phyloP scores from a whole-genome alignment of 2,888 invertebrate genomes.

The Pyrocoelia pectoralis region DNA sequence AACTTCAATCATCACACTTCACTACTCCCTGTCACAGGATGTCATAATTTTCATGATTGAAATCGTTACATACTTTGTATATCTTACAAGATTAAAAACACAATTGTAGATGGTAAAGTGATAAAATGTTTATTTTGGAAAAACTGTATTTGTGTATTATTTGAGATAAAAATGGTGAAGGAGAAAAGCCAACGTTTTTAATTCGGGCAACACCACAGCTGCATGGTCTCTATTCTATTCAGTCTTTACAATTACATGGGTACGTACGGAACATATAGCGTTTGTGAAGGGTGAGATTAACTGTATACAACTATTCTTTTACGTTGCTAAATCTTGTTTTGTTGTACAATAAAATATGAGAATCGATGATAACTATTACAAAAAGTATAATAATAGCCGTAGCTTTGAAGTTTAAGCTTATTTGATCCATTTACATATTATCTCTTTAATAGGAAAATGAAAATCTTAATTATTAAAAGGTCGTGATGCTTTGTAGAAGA shows the following conservation, averaged over 20 bases:
- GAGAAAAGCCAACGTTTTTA: constrained; percentile 23
- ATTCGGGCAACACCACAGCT: constrained; percentile 45
- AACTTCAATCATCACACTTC: constrained; percentile 33
- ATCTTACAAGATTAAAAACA: not conserved
- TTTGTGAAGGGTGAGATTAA: constrained; percentile 14
- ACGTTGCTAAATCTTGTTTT: not conserved
- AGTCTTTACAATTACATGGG: constrained; percentile 48
- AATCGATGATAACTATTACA: not conserved
- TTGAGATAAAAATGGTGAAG: constrained; percentile 2
- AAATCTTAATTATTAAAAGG: too few relatives aligned
- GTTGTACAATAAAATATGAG: not conserved
- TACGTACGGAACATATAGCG: constrained; percentile 4
- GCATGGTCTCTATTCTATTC: constrained; percentile 47
- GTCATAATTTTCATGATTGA: constrained; percentile 30
- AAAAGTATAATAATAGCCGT: not conserved
- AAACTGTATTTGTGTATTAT: constrained; percentile 1
- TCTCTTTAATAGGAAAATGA: too few relatives aligned
- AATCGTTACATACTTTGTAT: not conserved
- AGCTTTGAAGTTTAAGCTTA: not conserved
- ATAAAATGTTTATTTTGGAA: constrained; percentile 1
- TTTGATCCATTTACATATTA: not conserved
- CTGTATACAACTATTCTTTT: constrained; percentile 5
- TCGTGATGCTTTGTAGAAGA: too few relatives aligned
- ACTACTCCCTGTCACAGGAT: constrained; percentile 33
- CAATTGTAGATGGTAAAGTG: too few relatives aligned